These are phyloP conservation scores for Xylocopa sonorina DNA, from an alignment of 1,140 invertebrate species.

Conservation along the genomic window DNA sequence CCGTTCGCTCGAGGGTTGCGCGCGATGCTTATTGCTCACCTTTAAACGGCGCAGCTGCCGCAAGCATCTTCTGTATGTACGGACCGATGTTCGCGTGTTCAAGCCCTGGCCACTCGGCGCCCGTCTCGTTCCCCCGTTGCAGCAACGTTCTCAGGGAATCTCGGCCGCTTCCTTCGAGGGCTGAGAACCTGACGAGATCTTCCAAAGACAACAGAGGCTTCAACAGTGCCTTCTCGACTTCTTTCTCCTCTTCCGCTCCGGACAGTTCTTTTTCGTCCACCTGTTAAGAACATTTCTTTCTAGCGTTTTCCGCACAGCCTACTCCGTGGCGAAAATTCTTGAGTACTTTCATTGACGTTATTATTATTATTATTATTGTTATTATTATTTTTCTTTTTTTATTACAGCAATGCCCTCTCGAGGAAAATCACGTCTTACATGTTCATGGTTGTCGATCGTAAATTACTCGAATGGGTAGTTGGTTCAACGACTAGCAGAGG, in stretches of 20 bases:
- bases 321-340: background rate
- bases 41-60: constrained; percentile 78
- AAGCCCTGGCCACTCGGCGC: constrained; percentile 81
- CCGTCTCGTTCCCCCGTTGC: constrained; percentile 81
- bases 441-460: constrained; percentile 15
- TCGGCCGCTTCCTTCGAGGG: constrained; percentile 80
- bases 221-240: constrained; percentile 84
- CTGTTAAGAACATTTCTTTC: constrained; percentile 71
- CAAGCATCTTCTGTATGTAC: constrained; percentile 83
- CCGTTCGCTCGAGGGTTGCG: too few relatives aligned
- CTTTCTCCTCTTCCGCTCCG: constrained; percentile 86
- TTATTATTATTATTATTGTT: too few relatives aligned
- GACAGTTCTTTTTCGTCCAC: constrained; percentile 85
- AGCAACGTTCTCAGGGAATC: constrained; percentile 84
- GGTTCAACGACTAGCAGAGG: background rate
- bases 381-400: too few relatives aligned
- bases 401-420: constrained; percentile 57
- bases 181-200: constrained; percentile 84
- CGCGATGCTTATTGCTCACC: constrained; percentile 63
- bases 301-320: constrained; percentile 48
- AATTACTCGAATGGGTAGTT: too few relatives aligned
- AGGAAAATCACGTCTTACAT: constrained; percentile 50
- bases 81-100: constrained; percentile 83
- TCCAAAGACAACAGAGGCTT: constrained; percentile 84
- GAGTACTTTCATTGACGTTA: too few relatives aligned